phyloP scores from a whole-genome alignment of 2,113 vertebrate genomes.

The Vanacampus margaritifer region DNA sequence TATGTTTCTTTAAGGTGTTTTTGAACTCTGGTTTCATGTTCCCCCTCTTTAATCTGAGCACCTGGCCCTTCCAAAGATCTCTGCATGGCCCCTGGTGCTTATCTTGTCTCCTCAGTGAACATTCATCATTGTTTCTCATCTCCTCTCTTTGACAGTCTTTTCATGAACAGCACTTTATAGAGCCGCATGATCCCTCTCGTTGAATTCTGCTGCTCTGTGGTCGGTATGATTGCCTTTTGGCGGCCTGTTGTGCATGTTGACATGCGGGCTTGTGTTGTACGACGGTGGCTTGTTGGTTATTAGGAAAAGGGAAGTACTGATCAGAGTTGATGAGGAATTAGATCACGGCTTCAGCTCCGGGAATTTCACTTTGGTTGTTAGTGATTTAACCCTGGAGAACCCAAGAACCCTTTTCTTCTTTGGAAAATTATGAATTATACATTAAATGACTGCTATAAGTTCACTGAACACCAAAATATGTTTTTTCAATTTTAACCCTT shows the following conservation, averaged over 20 bases:
- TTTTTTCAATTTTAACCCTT: too few relatives aligned
- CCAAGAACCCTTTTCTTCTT: too few relatives aligned
- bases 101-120: conserved; percentile 11
- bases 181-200: conserved; percentile 9
- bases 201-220: conserved; percentile 27
- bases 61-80: neutral
- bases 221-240: conserved; percentile 30
- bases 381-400: too few relatives aligned
- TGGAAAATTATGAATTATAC: too few relatives aligned
- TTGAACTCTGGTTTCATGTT: neutral
- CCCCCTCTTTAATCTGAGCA: too few relatives aligned
- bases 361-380: too few relatives aligned
- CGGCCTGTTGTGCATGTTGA: conserved; percentile 6
- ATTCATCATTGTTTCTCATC: neutral
- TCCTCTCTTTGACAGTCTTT: conserved; percentile 9
- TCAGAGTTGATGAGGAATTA: neutral
- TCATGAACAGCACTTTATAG: conserved; percentile 8
- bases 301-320: neutral
- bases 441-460: too few relatives aligned
- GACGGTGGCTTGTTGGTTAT: conserved; percentile 1
- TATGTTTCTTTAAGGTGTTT: neutral
- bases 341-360: conserved; percentile 1
- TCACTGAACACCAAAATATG: too few relatives aligned
- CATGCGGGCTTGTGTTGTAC: conserved; percentile 1
- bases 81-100: neutral